Conservation (phyloP, 1,140 invertebrate species). For the Gerris buenoi region DNA sequence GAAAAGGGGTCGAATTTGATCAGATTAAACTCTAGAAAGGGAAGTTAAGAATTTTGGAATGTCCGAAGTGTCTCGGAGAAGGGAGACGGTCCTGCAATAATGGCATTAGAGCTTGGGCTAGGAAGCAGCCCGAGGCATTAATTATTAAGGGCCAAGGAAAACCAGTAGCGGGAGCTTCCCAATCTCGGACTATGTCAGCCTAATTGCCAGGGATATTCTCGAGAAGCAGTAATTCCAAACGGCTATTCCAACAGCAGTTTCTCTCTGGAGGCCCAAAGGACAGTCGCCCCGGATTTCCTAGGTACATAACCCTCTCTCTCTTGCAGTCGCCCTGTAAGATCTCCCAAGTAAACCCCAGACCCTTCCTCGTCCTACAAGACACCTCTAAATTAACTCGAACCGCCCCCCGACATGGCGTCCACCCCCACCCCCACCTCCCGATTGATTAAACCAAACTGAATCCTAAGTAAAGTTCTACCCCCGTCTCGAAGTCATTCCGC, state of each 20-base stretch:
- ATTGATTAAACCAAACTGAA: not conserved
- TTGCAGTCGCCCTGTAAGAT: too few relatives aligned
- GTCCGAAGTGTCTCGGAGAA: not conserved
- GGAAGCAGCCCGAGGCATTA: not conserved
- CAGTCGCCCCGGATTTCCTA: too few relatives aligned
- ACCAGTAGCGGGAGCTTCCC: not conserved
- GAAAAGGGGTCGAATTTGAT: not conserved
- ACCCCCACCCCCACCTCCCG: too few relatives aligned
- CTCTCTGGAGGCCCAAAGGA: not conserved
- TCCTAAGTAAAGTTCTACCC: too few relatives aligned
- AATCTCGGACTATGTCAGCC: not conserved
- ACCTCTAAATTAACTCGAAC: not conserved
- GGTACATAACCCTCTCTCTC: too few relatives aligned
- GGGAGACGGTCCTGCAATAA: not conserved
- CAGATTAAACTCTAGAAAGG: not conserved
- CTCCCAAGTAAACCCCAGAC: not conserved
- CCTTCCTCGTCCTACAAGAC: not conserved
- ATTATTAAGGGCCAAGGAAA: not conserved
- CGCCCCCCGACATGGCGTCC: not conserved
- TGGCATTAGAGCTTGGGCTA: not conserved
- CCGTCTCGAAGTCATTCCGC: too few relatives aligned
- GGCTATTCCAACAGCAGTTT: not conserved
- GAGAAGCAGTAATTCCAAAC: not conserved
- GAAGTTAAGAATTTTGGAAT: not conserved
- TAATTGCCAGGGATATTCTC: not conserved